Evolutionary conservation across 2,888 invertebrate species (phyloP).

Genomic region (Parasteatoda lunata): DNA sequence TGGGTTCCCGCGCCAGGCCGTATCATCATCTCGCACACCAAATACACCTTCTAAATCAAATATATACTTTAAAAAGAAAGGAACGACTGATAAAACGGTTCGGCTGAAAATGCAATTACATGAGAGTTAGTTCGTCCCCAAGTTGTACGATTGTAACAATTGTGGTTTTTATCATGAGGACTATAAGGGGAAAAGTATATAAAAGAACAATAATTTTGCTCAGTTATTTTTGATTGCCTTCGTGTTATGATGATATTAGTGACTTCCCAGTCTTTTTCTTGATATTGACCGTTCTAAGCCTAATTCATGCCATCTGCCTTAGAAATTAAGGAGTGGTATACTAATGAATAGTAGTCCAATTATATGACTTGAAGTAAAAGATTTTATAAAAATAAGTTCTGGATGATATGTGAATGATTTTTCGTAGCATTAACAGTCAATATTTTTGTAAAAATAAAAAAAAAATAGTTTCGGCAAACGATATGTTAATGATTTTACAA

Average conservation of each 20-base stretch:
- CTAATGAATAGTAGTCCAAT: no score
- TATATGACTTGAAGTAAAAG: no score
- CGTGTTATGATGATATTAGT: constrained; percentile 53
- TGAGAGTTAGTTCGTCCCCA: background rate
- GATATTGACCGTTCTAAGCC: constrained; percentile 15
- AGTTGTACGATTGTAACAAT: constrained; percentile 25
- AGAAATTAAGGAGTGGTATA: constrained; percentile 20
- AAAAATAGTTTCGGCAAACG: no score
- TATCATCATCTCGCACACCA: constrained; percentile 29
- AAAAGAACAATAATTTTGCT: constrained; percentile 6
- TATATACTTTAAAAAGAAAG: constrained; percentile 7
- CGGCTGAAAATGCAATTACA: constrained; percentile 10
- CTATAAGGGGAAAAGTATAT: constrained; percentile 11
- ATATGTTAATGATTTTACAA: no score
- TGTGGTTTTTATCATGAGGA: constrained; percentile 27
- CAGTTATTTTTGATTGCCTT: constrained; percentile 21
- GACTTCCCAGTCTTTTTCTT: background rate
- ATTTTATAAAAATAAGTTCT: no score
- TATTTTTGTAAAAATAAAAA: no score
- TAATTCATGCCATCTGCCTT: constrained; percentile 17
- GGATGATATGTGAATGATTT: no score
- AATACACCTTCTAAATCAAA: constrained; percentile 48
- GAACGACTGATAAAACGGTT: background rate
- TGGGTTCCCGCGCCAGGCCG: constrained; percentile 19
- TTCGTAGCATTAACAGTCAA: no score